Percentiles rank a stretch among this genome's conserved stretches.
Evolutionary conservation across 2,888 invertebrate genomes (phyloP).

Genomic region (Protonemura montana): DNA sequence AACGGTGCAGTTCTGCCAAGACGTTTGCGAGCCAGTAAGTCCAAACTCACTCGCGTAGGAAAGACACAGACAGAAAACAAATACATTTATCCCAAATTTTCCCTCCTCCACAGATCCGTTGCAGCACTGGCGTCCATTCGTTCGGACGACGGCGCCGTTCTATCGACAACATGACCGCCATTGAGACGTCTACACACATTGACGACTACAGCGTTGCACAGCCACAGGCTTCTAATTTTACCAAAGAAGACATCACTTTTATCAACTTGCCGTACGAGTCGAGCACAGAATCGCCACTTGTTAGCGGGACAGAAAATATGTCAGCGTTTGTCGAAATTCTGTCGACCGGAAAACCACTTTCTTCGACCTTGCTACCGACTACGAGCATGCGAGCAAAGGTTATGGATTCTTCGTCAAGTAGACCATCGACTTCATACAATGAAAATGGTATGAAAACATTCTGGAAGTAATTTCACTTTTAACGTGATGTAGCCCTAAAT

Average conservation of each 20-base stretch:
- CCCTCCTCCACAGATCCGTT: constrained; percentile 54
- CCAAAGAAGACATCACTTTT: constrained; percentile 48
- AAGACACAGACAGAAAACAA: neutral
- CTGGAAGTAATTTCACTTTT: no score
- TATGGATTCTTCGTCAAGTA: neutral
- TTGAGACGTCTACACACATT: constrained; percentile 25
- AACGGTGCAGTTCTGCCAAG: constrained; percentile 61
- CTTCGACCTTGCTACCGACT: neutral
- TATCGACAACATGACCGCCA: constrained; percentile 48
- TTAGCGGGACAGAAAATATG: neutral
- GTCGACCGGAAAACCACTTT: neutral
- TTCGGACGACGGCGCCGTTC: constrained; percentile 55
- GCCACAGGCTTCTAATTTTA: neutral
- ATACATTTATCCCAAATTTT: neutral
- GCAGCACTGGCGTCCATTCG: constrained; percentile 56
- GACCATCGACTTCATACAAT: neutral
- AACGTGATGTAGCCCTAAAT: no score
- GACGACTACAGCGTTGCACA: neutral
- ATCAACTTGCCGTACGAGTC: constrained; percentile 48
- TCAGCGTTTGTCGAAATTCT: neutral
- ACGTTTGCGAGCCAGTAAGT: constrained; percentile 59
- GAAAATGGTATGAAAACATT: neutral
- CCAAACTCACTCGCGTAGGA: neutral
- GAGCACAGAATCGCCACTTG: neutral
- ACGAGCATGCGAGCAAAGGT: neutral